Evolutionary conservation across 2,888 invertebrate species (phyloP), one percentile per base, ranked within the genome.

Genomic region (Heteromurus nitidus): DNA sequence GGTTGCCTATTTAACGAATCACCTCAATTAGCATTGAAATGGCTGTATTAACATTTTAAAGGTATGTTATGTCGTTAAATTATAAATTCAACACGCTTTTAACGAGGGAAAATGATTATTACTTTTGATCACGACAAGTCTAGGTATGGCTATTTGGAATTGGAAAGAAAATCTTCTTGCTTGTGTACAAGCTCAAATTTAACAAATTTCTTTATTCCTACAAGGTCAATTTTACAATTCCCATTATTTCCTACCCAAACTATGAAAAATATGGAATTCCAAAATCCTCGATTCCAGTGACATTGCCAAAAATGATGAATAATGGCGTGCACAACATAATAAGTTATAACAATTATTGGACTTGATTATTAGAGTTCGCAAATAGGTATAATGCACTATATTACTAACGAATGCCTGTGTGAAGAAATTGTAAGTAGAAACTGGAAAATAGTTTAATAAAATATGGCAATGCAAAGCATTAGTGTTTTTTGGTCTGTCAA

Each of bases 11-110:
- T 58, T 58, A 58, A 58, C 58, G 7, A 24, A 28, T 50, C 50
- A 18, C 3, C 50, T 13, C 7, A 58, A 58, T 58, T 58, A 24
- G 28, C 58, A 58, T 58, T 58, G 16, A 28, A 58, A 58, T 28
- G 58, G 28, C 28, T 28, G 2, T 28, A 24, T 58, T 20, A 24
- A 28, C 28, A 50, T n/a, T 50, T 5, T 50, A 50, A 13, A 13
- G 3, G 3, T n/a, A 50, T 3, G 18, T 13, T 13, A 5, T 50
- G 9, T 50, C 18, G 7, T n/a, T 5, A 18, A 11, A 50, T 50
- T 50, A 11, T 18, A 7, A 50, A 50, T 13, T n/a, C 18, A n/a
- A n/a, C 18, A n/a, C 50, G 18, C n/a, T 50, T 50, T 18, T 13
- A n/a, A 50, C 5, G 5, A 50, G n/a, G n/a, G n/a, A 18, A 18